Base-by-base conservation (phyloP, 2,113 vertebrate genomes). In the Hemicordylus capensis region DNA sequence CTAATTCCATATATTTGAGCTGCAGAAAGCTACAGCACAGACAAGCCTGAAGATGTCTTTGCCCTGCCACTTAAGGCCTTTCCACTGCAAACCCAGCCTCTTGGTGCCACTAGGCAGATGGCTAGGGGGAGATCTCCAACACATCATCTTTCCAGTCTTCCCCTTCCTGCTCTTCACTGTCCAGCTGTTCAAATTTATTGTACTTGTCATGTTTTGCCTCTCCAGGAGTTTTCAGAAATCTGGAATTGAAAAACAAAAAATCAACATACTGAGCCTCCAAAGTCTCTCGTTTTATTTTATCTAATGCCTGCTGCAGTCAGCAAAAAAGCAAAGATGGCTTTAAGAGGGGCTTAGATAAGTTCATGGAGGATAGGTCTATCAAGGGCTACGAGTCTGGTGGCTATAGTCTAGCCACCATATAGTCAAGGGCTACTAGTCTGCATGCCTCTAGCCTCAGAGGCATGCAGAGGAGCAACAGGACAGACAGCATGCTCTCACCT, bases 161-260 rank as follows among this genome's bases (percentile, higher is more conserved):
- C 8, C 76, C 44, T 39, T 93, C 92, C 12, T 93, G 92, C 20
- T 95, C 95, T 5, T 95, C 95, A 0, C 86, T 89, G 77, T 96
- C 94, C 4, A 92, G 76, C 26, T 91, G 93, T 75, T 96, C 95
- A 64, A 93, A 81, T 14, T 87, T 85, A 37, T 95, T 97, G 12
- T 84, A 66, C 79, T 94, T 94, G 75, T 92, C 93, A 63, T 91
- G 96, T 79, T 84, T 82, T 76, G 93, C 94, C 86, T 97, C 96
- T 46, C 95, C 94, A 0, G 98, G 98, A 2, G 93, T 97, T 95
- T 98, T 98, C 82, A 99, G 93, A 94, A 98, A 98, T 81, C 98
- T 98, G 88, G 17, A 85, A 86, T 26, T 82, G 70, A 64, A 11
- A 48, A 70, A 39, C 46, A 44, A 72, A 11, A 11, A 19, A 51